Evolutionary conservation across 2,888 invertebrate species (phyloP), one percentile per base, ranked within the genome.

Genomic region (Drosophila subquinaria): DNA sequence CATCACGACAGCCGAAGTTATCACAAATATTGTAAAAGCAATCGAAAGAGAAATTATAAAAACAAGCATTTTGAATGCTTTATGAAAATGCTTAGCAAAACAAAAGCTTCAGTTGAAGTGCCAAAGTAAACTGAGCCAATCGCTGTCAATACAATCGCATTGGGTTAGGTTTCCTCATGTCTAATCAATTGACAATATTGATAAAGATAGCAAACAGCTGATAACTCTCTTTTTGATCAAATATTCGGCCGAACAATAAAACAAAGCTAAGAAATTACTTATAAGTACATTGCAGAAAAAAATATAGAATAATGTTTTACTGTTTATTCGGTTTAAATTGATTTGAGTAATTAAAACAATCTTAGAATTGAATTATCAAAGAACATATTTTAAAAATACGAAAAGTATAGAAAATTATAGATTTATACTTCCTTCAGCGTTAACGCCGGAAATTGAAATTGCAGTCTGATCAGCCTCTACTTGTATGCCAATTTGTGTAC

Each of bases 141-240:
- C 23, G 13, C 6, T 33, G 9, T 45, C 20, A 15, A 23, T 38
- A 13, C 30, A 51, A 47, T 40, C 15, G 40, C 30, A 40, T 30
- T 56, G 20, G 38, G 23, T 43, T 42, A 33, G 45, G 43, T 33
- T 42, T 40, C 17, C 43, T 15, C 35, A 23, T 20, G 45, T 51
- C 61, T 74, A 62, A 76, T 74, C 74, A 66, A 48, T 48, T 33
- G 33, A 3, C 59, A 56, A 36, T 76, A 63, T 47, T 43, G 20
- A 10, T 33, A 48, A 10, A 63, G 72, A 75, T 76, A 75, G 76
- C 57, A 47, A 76, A 75, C 57, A 43, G 9, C 20, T 47, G 47
- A 57, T 76, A 76, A 53, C 52, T 27, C 27, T 27, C 27, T 6
- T 27, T 27, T 5, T 27, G 27, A 27, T 27, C 27, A 27, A 5